Base-by-base conservation (phyloP, 2,113 vertebrate species). In the Cyprinodon brontotheroides region DNA sequence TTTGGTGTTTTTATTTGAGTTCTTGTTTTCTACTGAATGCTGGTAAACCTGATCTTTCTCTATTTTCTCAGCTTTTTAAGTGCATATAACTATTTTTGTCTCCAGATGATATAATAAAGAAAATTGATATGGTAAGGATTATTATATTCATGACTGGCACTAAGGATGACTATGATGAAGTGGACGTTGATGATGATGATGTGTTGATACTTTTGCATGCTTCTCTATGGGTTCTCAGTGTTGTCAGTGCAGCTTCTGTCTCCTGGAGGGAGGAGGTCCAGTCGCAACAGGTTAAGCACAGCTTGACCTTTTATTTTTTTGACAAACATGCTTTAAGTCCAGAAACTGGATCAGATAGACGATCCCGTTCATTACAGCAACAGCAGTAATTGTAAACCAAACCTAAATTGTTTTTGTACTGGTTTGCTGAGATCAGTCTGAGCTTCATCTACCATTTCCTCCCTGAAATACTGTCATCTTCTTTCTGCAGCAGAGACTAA, bases 11-110 rank as follows among this genome's bases (percentile, higher is more conserved):
- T 87, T 68, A 75, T 81, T 85, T 85, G 70, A 36, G 74, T 86
- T 87, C 83, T 89, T 47, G 75, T 93, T 91, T 93, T 93, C 89
- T 93, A 91, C 92, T 91, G 90, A 92, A 93, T 93, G 92, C 91
- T 90, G 88, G 72, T 92, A 83, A 84, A 88, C 86, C 89, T 79
- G 8, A 89, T 73, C 81, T 89, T 87, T 88, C 77, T 91, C 85
- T 87, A 81, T 92, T 93, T 93, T 92, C 89, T 87, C 84, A 88
- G 93, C 92, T 93, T 85, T 93, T 89, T 91, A 93, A 92, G 89
- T 89, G 91, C 89, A 90, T 87, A 92, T 82, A 87, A 75, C 83
- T 90, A 92, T 94, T 94, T 94, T 92, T 92, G 91, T 93, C 89
- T 93, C 79, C 0, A 89, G 84, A 92, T 86, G 81, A 91, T 78